phyloP scores from a whole-genome alignment of 2,888 invertebrate genomes.

The Phengaris arion region DNA sequence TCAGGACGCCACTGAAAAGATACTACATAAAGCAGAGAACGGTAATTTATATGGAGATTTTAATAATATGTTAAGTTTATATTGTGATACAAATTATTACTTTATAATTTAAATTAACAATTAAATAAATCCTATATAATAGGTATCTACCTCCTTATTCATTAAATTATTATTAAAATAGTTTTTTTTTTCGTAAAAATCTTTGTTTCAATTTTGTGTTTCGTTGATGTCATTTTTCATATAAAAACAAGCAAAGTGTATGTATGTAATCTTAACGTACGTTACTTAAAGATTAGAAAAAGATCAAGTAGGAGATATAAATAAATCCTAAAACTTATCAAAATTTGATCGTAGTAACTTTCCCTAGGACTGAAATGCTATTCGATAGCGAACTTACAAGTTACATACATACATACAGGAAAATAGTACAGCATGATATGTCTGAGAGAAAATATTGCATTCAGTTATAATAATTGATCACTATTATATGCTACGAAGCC shows the following conservation, averaged over 20 bases:
- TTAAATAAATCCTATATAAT: too few species aligned
- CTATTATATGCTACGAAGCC: constrained; percentile 24
- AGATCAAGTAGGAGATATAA: constrained; percentile 2
- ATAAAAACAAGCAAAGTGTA: constrained; percentile 1
- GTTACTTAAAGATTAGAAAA: not conserved
- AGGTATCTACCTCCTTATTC: not conserved
- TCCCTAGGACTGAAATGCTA: constrained; percentile 26
- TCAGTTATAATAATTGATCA: not conserved
- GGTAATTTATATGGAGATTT: too few species aligned
- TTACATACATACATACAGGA: not conserved
- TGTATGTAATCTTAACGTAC: not conserved
- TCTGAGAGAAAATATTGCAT: constrained; percentile 27
- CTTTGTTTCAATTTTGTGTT: not conserved
- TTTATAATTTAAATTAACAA: too few species aligned
- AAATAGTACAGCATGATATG: constrained; percentile 19
- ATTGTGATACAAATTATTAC: too few species aligned
- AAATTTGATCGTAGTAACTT: constrained; percentile 13
- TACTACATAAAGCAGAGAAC: too few species aligned
- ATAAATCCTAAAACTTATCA: constrained; percentile 21
- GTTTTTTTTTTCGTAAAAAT: not conserved
- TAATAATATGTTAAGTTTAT: too few species aligned
- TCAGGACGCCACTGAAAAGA: too few species aligned
- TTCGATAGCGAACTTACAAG: constrained; percentile 17
- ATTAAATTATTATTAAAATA: not conserved
- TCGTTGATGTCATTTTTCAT: constrained; percentile 7